A percentile compares a stretch with the other conserved stretches of the same genome.
phyloP scores from a whole-genome alignment of 2,113 vertebrate genomes.

The Hydrochoerus hydrochaeris region DNA sequence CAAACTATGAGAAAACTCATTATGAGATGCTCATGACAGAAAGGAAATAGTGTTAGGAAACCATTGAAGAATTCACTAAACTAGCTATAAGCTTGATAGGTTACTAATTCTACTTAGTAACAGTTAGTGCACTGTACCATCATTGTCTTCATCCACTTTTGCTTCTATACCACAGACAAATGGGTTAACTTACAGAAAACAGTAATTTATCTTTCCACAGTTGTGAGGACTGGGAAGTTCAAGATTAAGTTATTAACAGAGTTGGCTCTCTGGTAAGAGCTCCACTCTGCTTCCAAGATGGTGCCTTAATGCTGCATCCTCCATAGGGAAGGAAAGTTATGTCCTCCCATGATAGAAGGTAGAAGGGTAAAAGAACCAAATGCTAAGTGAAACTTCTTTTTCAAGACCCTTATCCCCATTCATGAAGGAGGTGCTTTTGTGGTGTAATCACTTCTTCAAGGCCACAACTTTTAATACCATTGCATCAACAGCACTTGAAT shows the following conservation, averaged over 20 bases:
- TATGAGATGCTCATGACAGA: not conserved
- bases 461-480: not conserved
- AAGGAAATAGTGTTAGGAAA: not conserved
- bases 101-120: not conserved
- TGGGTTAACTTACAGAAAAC: not conserved
- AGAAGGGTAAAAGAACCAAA: no score
- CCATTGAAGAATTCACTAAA: not conserved
- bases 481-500: not conserved
- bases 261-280: not conserved
- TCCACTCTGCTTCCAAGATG: not conserved
- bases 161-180: not conserved
- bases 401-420: not conserved
- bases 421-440: not conserved
- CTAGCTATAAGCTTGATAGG: not conserved
- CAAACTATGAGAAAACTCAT: not conserved
- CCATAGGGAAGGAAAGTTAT: accelerated
- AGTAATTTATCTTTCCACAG: not conserved
- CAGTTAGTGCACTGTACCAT: not conserved
- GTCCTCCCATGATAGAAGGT: not conserved
- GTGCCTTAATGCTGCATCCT: not conserved
- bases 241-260: not conserved
- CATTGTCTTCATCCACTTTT: not conserved
- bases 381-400: not conserved
- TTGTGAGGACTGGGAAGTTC: not conserved
- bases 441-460: not conserved